These are phyloP conservation scores for Gila robusta DNA, from an alignment of 2,797 vertebrate species.

Conservation along the genomic window DNA sequence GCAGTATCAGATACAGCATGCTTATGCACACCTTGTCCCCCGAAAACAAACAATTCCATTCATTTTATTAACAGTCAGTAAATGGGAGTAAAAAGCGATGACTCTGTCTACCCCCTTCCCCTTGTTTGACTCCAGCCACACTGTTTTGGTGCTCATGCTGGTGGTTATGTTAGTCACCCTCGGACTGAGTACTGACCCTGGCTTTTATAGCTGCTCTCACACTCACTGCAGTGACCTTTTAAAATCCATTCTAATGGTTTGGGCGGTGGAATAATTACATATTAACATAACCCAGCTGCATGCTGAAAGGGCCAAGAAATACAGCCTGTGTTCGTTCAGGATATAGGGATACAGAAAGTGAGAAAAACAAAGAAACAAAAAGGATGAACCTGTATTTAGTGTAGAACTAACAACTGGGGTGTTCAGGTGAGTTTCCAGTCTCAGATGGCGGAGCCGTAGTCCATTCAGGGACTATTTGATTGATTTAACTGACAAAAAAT, in stretches of 20 bases:
- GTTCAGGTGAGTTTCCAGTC: neutral
- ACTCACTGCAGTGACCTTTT: constrained; percentile 34
- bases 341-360: neutral
- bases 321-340: neutral
- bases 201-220: constrained; percentile 10
- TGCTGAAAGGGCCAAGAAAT: neutral
- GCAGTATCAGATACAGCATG: neutral
- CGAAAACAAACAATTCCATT: neutral
- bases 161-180: constrained; percentile 20
- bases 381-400: neutral
- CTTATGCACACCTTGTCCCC: neutral
- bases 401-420: neutral
- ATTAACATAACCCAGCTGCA: constrained; percentile 36
- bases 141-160: neutral
- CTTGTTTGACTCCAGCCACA: neutral
- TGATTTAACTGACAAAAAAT: constrained; percentile 10
- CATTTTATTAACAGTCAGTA: neutral
- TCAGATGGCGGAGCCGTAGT: neutral
- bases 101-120: neutral
- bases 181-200: constrained; percentile 17
- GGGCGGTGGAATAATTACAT: constrained; percentile 26
- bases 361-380: neutral
- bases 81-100: neutral
- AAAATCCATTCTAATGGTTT: constrained; percentile 31
- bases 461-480: neutral